Evolutionary conservation across 2,113 vertebrate genomes (phyloP), one percentile per base, ranked within the genome.

Genomic region (Syrrhaptes paradoxus): DNA sequence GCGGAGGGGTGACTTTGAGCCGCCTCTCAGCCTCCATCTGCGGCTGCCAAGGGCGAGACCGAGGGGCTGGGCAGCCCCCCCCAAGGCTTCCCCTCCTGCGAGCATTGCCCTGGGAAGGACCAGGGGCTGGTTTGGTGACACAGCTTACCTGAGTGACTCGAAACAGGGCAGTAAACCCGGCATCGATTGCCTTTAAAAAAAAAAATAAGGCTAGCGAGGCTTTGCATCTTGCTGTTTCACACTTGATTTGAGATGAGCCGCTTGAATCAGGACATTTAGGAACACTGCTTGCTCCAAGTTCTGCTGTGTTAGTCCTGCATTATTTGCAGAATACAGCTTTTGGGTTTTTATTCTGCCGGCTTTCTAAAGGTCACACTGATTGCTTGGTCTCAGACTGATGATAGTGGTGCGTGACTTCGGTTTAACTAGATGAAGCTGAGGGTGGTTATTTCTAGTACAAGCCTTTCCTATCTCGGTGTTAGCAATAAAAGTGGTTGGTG

Each of bases 1-100:
- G 61, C 3, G 59, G 7, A 54, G 43, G 54, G 66, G 75, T 75
- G 93, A 79, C 93, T 96, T 87, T 85, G 90, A 36, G 86, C 76
- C 55, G 21, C 66, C 52, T 52, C 51, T 8, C 43, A 24, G 76
- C 73, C 75, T 54, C 34, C 32, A 1, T 4, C 25, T 4, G 24
- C 32, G 46, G 57, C 45, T 79, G n/a, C 65, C 84, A 34, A 73
- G 88, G 49, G 48, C 67, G 34, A 51, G 71, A 34, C 48, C 48
- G n/a, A 16, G 41, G 41, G 32, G 38, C 59, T 34, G 41, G 48
- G 36, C 28, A 66, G 34, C 45, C 68, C 49, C 41, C 38, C 41
- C 41, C 41, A 13, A 41, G 41, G 41, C 55, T 6, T 13, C 49
- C 34, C 25, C 9, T 3, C 46, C 74, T 11, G 52, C 59, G 0